phyloP scores from a whole-genome alignment of 2,888 invertebrate species.

The Tanypteryx hageni region DNA sequence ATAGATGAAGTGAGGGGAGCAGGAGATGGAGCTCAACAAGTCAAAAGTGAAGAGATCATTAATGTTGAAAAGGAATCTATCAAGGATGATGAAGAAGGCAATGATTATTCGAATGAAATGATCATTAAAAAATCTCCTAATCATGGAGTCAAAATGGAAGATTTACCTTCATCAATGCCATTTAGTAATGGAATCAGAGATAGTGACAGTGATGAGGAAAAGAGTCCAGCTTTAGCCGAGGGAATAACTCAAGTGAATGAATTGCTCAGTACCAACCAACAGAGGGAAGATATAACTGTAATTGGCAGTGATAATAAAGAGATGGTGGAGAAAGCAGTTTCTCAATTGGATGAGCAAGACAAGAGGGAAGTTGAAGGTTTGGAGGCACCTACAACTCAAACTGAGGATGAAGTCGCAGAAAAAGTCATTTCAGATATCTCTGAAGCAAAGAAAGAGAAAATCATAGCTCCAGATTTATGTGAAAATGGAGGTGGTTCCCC shows the following conservation, averaged over 20 bases:
- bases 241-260: not conserved
- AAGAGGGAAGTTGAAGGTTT: conserved; percentile 69
- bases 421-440: not conserved
- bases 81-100: conserved; percentile 69
- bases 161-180: not conserved
- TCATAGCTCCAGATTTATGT: not conserved
- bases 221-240: not conserved
- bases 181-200: conserved; percentile 33
- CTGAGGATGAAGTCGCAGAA: conserved; percentile 69
- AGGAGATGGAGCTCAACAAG: conserved; percentile 51
- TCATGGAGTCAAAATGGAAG: not conserved
- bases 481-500: conserved; percentile 48
- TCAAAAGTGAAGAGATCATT: not conserved
- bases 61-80: conserved; percentile 68
- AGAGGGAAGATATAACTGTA: conserved; percentile 73
- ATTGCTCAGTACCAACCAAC: not conserved
- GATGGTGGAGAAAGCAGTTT: conserved; percentile 69
- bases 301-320: conserved; percentile 70
- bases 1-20: conserved; percentile 66
- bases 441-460: not conserved
- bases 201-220: conserved; percentile 54
- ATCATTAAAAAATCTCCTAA: not conserved
- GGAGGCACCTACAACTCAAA: conserved; percentile 65
- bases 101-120: not conserved
- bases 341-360: conserved; percentile 75